Conservation (phyloP, 2,797 vertebrate genomes). For the Orestias chungarensis region DNA sequence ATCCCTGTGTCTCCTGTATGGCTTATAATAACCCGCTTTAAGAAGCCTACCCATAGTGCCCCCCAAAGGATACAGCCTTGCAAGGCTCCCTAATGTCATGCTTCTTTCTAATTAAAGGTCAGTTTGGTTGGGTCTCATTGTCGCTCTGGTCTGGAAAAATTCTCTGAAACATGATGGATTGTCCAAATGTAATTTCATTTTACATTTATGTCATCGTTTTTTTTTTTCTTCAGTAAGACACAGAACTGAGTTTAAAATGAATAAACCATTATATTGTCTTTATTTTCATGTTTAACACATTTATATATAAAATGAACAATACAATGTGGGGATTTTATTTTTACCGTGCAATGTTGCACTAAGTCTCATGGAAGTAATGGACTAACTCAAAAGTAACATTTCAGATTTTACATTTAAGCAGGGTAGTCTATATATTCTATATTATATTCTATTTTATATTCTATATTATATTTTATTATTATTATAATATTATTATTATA, state of each 20-base stretch:
- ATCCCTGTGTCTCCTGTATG: conserved; percentile 79
- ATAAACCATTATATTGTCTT: conserved; percentile 42
- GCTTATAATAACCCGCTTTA: conserved; percentile 84
- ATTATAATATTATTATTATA: too few relatives aligned
- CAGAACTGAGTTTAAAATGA: conserved; percentile 59
- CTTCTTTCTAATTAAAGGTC: conserved; percentile 85
- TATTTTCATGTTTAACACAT: conserved; percentile 31
- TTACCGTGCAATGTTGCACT: not conserved
- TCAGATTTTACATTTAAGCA: not conserved
- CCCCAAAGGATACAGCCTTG: conserved; percentile 75
- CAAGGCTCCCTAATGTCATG: conserved; percentile 76
- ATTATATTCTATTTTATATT: too few relatives aligned
- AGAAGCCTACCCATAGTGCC: conserved; percentile 74
- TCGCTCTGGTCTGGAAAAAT: conserved; percentile 71
- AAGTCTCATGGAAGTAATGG: not conserved
- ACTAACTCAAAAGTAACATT: not conserved
- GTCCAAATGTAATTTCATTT: conserved; percentile 80
- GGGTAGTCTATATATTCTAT: not conserved
- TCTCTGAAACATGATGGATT: conserved; percentile 67
- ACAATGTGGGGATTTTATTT: too few relatives aligned
- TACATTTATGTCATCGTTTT: conserved; percentile 77
- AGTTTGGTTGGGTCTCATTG: conserved; percentile 75
- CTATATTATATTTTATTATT: too few relatives aligned
- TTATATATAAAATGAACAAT: too few relatives aligned
- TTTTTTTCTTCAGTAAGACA: conserved; percentile 72